Conservation (phyloP, 1,140 invertebrate genomes). For the Manduca sexta region DNA sequence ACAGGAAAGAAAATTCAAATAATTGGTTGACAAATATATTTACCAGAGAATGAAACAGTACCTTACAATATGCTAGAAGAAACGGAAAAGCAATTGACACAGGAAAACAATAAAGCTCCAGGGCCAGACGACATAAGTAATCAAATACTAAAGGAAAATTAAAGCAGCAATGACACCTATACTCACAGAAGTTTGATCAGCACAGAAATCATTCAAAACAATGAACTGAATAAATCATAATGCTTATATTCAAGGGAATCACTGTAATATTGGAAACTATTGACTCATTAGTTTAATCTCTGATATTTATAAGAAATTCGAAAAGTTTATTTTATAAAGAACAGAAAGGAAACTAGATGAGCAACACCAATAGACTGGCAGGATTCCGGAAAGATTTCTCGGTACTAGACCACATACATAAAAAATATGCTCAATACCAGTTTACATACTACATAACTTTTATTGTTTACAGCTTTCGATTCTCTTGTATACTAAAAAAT, state of each 20-base stretch:
- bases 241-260: constrained; percentile 3
- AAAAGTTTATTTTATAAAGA: too few species aligned
- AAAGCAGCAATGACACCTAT: constrained; percentile 17
- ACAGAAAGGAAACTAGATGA: too few species aligned
- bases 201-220: constrained; percentile 29
- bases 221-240: constrained; percentile 31
- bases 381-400: too few species aligned
- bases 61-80: constrained; percentile 17
- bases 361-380: too few species aligned
- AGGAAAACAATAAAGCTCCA: constrained; percentile 21
- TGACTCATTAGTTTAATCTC: too few species aligned
- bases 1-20: neutral
- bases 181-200: constrained; percentile 24
- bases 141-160: constrained; percentile 20
- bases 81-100: constrained; percentile 5
- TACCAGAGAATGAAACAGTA: constrained; percentile 8
- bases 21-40: constrained; percentile 1
- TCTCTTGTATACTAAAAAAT: too few species aligned
- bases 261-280: too few species aligned
- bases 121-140: constrained; percentile 32
- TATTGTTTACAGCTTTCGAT: too few species aligned
- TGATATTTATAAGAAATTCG: too few species aligned
- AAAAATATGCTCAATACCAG: too few species aligned
- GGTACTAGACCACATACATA: too few species aligned
- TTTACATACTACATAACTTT: too few species aligned